Evolutionary conservation across 2,113 vertebrate species (phyloP).

Genomic region (Bos indicus): DNA sequence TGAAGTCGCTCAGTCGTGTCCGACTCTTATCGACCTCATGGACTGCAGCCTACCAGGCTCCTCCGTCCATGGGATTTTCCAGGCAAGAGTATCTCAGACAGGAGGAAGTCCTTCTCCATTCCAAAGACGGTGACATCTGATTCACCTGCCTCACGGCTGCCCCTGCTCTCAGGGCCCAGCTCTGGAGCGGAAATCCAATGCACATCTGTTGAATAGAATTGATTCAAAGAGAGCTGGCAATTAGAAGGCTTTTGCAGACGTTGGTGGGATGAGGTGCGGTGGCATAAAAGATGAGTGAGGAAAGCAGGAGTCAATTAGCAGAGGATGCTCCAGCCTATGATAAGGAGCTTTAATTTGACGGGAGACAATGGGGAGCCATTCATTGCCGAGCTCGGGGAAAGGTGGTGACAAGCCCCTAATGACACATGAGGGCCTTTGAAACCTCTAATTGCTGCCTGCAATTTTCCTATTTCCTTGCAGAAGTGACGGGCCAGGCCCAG

Average conservation of each 20-base stretch:
- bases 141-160: not conserved
- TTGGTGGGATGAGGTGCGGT: not conserved
- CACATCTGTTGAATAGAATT: conserved; percentile 37
- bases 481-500: not conserved
- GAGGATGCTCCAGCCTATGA: conserved; percentile 18
- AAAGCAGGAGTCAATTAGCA: conserved; percentile 41
- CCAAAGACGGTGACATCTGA: not conserved
- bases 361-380: conserved; percentile 60
- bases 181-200: not conserved
- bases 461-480: conserved; percentile 12
- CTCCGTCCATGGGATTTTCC: not conserved
- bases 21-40: accelerated
- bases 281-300: conserved; percentile 47
- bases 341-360: conserved; percentile 59
- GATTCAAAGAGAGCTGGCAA: conserved; percentile 5
- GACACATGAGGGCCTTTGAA: conserved; percentile 50
- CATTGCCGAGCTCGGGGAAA: not conserved
- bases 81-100: not conserved
- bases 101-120: not conserved
- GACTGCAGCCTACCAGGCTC: not conserved
- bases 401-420: conserved; percentile 29
- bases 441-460: conserved; percentile 42
- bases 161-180: not conserved
- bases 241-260: not conserved
- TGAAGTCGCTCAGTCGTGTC: not conserved